These are phyloP conservation scores for Xestoiulus laeticollis DNA, from an alignment of 2,888 invertebrate species.

Conservation along the genomic window DNA sequence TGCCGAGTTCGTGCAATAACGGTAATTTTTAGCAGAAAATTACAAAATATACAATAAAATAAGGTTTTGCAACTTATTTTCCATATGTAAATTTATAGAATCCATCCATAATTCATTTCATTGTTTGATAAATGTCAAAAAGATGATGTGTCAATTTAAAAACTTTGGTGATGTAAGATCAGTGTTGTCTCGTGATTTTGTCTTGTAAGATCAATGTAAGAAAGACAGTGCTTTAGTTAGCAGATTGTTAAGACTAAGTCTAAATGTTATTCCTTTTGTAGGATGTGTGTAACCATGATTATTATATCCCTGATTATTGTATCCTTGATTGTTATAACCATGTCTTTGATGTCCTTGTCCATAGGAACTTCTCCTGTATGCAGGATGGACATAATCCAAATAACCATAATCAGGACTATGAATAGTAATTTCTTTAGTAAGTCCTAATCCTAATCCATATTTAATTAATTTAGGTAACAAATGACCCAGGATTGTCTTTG, in stretches of 20 bases:
- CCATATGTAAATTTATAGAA: too few species aligned
- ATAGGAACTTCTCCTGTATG: neutral
- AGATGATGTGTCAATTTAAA: neutral
- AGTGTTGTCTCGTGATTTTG: neutral
- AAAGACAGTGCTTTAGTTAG: neutral
- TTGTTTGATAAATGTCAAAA: too few species aligned
- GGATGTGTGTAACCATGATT: slow-evolving; percentile 10
- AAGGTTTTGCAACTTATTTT: too few species aligned
- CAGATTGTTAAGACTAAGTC: neutral
- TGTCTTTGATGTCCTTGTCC: neutral
- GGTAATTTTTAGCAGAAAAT: too few species aligned
- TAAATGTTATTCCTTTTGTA: neutral
- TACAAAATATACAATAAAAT: too few species aligned
- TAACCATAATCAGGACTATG: neutral
- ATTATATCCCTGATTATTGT: neutral
- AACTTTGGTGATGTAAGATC: neutral
- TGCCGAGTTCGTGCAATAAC: too few species aligned
- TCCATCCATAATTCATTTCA: too few species aligned
- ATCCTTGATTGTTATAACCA: neutral
- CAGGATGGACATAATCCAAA: neutral
- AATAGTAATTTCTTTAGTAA: neutral
- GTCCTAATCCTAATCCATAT: neutral
- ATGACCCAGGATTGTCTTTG: neutral
- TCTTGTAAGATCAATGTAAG: neutral
- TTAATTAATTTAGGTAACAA: neutral